Base-by-base conservation (phyloP, 2,113 vertebrate genomes). In the Notarius quadriscutis region DNA sequence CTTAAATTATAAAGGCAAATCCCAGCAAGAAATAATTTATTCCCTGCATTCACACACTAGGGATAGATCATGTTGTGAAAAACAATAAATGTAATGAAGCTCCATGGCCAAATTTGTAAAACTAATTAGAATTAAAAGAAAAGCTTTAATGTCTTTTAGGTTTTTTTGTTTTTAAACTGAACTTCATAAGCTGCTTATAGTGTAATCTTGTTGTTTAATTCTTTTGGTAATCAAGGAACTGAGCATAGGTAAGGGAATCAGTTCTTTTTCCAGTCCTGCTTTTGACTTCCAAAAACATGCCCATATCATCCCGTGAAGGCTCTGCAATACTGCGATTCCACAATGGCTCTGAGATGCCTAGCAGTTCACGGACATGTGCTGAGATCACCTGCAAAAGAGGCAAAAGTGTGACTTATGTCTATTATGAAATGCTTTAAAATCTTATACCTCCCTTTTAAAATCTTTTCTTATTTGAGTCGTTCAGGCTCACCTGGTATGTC, bases 271-370 rank as follows among this genome's bases (percentile, higher is more conserved):
- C 97, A 0, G 92, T 95, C 11, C 48, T 92, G 83, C 96, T 94
- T 94, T 97, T 99, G 53, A 3, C 89, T 92, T 98, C 96, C 87
- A 99, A 89, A 92, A 96, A 99, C 89, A 97, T 93, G 69, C 94
- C 95, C 87, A 91, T 41, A 50, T 87, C 91, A 91, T 97, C 97
- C 88, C 94, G 93, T 50, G 87, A 95, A 0, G 95, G 95, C 84
- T 97, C 95, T 4, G 94, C 88, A 84, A 97, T 93, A 93, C 94
- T 96, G 86, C 93, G 94, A 51, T 50, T 95, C 94, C 96, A 97
- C 82, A 60, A 89, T 41, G 96, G 94, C 65, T 97, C 96, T 69
- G 94, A 93, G 88, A 95, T 94, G 34, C 93, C 94, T 89, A 99
- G 94, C 69, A 98, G 91, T 60, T 96, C 91, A 4, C 93, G 94